phyloP scores from a whole-genome alignment of 2,888 invertebrate species.

The Amblyteles armatorius region DNA sequence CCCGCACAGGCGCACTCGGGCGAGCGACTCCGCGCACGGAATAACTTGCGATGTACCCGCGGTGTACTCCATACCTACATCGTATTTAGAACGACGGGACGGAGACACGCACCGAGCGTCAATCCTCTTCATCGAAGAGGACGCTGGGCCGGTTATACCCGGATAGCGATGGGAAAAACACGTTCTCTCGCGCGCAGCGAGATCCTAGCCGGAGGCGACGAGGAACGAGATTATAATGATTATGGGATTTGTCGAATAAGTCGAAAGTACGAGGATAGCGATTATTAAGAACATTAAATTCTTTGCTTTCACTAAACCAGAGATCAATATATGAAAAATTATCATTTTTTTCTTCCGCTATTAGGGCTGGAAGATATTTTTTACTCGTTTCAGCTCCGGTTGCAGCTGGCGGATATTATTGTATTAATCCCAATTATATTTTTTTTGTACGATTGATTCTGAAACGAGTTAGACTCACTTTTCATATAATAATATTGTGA shows the following conservation, averaged over 20 bases:
- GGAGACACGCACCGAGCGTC: slow-evolving; percentile 18
- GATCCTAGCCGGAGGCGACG: not conserved
- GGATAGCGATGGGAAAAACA: slow-evolving; percentile 7
- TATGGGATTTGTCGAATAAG: not conserved
- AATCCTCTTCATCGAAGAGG: slow-evolving; percentile 43
- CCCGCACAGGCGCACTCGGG: slow-evolving; percentile 35
- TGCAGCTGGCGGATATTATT: not conserved
- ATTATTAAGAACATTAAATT: not conserved
- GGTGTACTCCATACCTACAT: slow-evolving; percentile 61
- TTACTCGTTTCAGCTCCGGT: no score
- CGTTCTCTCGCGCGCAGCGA: slow-evolving; percentile 1
- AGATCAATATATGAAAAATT: not conserved
- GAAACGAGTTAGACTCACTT: no score
- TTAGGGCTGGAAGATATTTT: no score
- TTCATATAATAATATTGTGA: no score
- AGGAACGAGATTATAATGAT: not conserved
- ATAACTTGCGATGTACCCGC: slow-evolving; percentile 3
- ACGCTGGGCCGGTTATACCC: slow-evolving; percentile 22
- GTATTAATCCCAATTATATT: not conserved
- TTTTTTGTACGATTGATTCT: no score
- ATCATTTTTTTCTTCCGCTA: not conserved
- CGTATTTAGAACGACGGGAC: slow-evolving; percentile 58
- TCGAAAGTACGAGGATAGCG: not conserved
- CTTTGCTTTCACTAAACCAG: no score
- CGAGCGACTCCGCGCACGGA: slow-evolving; percentile 37